phyloP scores from a whole-genome alignment of 2,797 vertebrate genomes.

The Sebastolobus altivelis region DNA sequence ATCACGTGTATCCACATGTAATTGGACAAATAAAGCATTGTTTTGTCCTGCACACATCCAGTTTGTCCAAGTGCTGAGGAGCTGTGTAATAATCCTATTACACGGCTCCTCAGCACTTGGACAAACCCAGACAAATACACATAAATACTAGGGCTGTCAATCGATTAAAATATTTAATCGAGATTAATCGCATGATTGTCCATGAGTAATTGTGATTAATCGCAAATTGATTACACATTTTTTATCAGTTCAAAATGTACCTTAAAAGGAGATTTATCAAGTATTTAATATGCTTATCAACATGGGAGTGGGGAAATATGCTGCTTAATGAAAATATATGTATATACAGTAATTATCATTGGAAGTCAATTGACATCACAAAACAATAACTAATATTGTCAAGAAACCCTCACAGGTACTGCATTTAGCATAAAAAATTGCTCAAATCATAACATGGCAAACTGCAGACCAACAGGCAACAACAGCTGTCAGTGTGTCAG shows the following conservation, averaged over 20 bases:
- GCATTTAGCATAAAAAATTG: not conserved
- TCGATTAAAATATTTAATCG: too few relatives aligned
- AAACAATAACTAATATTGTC: not conserved
- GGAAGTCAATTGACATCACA: not conserved
- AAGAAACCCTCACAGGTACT: not conserved
- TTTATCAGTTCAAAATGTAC: not conserved
- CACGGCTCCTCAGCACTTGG: not conserved
- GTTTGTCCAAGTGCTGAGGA: too few relatives aligned
- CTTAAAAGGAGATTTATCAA: not conserved
- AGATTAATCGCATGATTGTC: not conserved
- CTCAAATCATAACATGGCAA: too few relatives aligned
- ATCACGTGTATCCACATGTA: slow-evolving; percentile 12
- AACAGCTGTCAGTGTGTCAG: too few relatives aligned
- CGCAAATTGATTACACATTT: not conserved
- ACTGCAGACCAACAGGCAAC: too few relatives aligned
- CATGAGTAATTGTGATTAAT: not conserved
- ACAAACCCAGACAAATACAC: slow-evolving; percentile 12
- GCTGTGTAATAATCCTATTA: too few relatives aligned
- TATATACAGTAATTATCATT: not conserved
- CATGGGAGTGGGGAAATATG: not conserved
- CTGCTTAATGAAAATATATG: not conserved
- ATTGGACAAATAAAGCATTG: slow-evolving; percentile 26
- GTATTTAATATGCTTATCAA: not conserved
- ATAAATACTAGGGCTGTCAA: not conserved
- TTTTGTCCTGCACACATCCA: slow-evolving; percentile 10